Evolutionary conservation across 2,113 vertebrate genomes (phyloP), one percentile per base, ranked within the genome.

Genomic region (Mobula hypostoma): DNA sequence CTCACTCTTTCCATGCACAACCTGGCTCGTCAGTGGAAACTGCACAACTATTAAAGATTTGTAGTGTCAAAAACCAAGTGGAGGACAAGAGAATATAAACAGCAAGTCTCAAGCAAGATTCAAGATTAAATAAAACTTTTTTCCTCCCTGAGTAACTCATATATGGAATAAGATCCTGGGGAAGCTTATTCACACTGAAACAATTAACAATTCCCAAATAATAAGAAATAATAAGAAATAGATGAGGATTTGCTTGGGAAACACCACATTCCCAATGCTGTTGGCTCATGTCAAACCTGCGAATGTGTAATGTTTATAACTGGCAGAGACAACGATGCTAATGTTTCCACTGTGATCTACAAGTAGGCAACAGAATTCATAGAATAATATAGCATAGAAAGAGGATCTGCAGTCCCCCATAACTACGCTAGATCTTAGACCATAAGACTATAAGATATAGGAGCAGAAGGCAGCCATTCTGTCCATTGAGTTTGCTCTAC

Each of bases 61-160:
- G 5, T 87, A 87, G 29, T 63, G 56, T 87, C 56, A 87, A 87
- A 58, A 58, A 29, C 2, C 83, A 87, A 87, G 48, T 87, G 83
- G 56, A 87, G 83, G 83, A 61, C 83, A 87, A 87, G 83, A 61
- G 56, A 48, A 87, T 61, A 87, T 87, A 61, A 87, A 87, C 9
- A 87, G 58, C 6, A 11, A 61, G 83, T 48, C 83, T 61, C 24
- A 11, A 48, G 83, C 56, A 29, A 58, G 83, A 87, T 87, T 61
- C 61, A 24, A 87, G 83, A 87, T 87, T 87, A 27, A 56, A 14
- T 87, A 27, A 24, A 61, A 14, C 36, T 61, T 87, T 87, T 87
- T 87, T 87, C 56, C 56, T 29, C 27, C 58, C 83, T 29, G 24
- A 61, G 27, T 61, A 63, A 87, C 27, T 87, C 83, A 29, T 87